Conservation (phyloP, 2,888 invertebrate species). For the Spicauda simplicius region DNA sequence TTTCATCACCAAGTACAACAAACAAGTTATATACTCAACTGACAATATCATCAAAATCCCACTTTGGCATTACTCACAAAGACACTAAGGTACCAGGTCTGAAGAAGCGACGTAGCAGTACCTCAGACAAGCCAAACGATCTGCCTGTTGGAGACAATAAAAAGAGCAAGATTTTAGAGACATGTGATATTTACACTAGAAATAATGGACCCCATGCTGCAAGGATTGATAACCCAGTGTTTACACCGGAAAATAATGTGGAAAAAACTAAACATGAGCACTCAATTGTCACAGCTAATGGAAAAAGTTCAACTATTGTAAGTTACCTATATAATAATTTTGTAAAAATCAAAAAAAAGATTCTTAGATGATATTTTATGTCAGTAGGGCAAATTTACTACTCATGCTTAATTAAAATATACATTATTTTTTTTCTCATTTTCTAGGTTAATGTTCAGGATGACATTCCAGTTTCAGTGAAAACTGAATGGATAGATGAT, state of each 20-base stretch:
- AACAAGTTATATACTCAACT: conserved; percentile 78
- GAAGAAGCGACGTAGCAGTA: conserved; percentile 77
- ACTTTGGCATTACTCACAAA: conserved; percentile 62
- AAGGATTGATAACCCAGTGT: conserved; percentile 61
- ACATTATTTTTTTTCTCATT: too few relatives aligned
- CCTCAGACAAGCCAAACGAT: conserved; percentile 78
- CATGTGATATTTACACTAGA: conserved; percentile 72
- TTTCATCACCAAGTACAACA: conserved; percentile 68
- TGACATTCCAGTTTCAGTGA: conserved; percentile 70
- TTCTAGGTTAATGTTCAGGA: conserved; percentile 60
- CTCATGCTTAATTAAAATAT: too few relatives aligned
- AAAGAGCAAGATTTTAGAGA: conserved; percentile 68
- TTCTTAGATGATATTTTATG: too few relatives aligned
- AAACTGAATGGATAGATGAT: conserved; percentile 73
- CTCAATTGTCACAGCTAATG: conserved; percentile 63
- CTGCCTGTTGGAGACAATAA: conserved; percentile 66
- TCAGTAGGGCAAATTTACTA: too few relatives aligned
- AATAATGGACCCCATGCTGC: conserved; percentile 61
- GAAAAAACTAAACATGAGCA: conserved; percentile 69
- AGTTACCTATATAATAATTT: background rate
- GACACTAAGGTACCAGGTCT: conserved; percentile 70
- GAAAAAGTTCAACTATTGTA: conserved; percentile 70
- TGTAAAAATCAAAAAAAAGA: too few relatives aligned
- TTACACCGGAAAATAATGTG: conserved; percentile 63
- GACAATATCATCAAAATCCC: conserved; percentile 75